These are phyloP conservation scores for Enoplosus armatus DNA, from an alignment of 2,797 vertebrate genomes.

Conservation along the genomic window DNA sequence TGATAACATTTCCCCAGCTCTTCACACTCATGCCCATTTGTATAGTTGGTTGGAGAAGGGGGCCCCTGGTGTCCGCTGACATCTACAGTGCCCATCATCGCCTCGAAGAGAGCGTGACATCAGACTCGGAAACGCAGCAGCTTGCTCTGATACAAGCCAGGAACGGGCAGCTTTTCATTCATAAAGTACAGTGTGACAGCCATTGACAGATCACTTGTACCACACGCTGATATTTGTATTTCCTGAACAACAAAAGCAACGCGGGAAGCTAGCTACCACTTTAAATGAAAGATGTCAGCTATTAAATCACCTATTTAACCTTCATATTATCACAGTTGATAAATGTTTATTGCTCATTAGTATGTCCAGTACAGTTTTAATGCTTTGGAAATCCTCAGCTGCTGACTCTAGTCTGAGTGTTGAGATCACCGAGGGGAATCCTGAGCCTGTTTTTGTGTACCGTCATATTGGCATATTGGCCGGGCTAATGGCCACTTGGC, in stretches of 20 bases:
- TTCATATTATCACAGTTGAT: conserved; percentile 52
- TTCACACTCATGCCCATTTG: conserved; percentile 78
- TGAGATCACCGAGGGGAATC: conserved; percentile 66
- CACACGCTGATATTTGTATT: conserved; percentile 50
- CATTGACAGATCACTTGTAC: conserved; percentile 52
- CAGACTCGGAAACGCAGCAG: conserved; percentile 49
- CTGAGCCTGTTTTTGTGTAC: conserved; percentile 68
- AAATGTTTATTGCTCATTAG: conserved; percentile 70
- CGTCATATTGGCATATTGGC: conserved; percentile 72
- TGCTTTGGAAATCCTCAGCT: conserved; percentile 60
- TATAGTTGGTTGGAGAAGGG: conserved; percentile 73
- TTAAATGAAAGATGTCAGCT: conserved; percentile 43
- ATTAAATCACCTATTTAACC: conserved; percentile 51
- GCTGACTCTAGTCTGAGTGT: conserved; percentile 37
- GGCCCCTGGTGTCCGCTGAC: conserved; percentile 67
- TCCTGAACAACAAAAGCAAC: conserved; percentile 46
- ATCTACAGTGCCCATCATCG: conserved; percentile 61
- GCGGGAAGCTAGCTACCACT: conserved; percentile 39
- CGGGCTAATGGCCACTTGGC: conserved; percentile 80
- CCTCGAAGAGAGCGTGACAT: conserved; percentile 63
- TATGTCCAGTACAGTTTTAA: conserved; percentile 55
- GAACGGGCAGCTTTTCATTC: conserved; percentile 62
- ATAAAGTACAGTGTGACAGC: conserved; percentile 66
- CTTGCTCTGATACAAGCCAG: conserved; percentile 44
- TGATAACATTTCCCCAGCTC: conserved; percentile 80